These are phyloP conservation scores for Drosophila tristis DNA, from an alignment of 1,140 invertebrate species.

Conservation along the genomic window DNA sequence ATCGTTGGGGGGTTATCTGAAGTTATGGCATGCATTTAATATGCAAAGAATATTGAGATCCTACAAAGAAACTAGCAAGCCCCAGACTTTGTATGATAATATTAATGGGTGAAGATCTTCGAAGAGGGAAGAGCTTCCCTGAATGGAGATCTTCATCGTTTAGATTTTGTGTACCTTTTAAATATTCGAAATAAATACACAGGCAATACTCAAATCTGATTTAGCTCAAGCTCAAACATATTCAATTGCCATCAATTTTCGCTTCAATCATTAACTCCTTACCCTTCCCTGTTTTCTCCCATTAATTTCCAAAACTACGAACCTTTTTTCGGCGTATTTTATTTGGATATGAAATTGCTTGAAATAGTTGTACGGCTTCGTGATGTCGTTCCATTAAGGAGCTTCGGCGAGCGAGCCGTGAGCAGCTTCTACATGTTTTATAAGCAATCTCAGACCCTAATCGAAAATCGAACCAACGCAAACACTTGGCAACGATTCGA, in stretches of 20 bases:
- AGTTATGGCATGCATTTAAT: neutral
- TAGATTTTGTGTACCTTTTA: too few relatives aligned
- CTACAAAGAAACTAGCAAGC: too few relatives aligned
- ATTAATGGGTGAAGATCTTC: too few relatives aligned
- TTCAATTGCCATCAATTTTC: too few relatives aligned
- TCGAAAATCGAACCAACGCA: slow-evolving; percentile 37
- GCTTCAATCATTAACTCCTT: neutral
- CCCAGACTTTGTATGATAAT: too few relatives aligned
- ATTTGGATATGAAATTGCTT: slow-evolving; percentile 7
- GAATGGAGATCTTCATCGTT: too few relatives aligned
- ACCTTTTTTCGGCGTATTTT: slow-evolving; percentile 7
- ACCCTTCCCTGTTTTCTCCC: neutral
- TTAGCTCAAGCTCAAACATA: too few relatives aligned
- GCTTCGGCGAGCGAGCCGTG: slow-evolving; percentile 6
- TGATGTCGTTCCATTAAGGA: slow-evolving; percentile 21
- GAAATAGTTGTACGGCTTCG: slow-evolving; percentile 25
- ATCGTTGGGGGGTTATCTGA: slow-evolving; percentile 30
- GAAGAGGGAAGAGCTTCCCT: too few relatives aligned
- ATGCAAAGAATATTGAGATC: too few relatives aligned
- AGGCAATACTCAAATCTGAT: too few relatives aligned
- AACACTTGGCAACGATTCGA: slow-evolving; percentile 31
- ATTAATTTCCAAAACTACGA: neutral
- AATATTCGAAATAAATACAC: too few relatives aligned
- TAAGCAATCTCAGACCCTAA: slow-evolving; percentile 26
- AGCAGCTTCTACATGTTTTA: slow-evolving; percentile 37